Conservation (phyloP, 2,888 invertebrate genomes). For the Cremastobaeus sp. region DNA sequence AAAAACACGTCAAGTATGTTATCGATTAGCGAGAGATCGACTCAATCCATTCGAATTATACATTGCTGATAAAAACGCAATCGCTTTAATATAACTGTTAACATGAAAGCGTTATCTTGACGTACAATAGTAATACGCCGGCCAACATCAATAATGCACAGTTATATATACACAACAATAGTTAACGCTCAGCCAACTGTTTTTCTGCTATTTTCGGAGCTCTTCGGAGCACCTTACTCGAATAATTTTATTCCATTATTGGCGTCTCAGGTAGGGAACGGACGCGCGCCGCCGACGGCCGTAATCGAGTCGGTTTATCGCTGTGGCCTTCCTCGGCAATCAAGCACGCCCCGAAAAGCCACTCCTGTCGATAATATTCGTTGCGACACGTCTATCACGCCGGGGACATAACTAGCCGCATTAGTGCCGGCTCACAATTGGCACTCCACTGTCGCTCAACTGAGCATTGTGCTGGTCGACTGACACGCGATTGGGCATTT, state of each 20-base stretch:
- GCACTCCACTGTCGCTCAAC: constrained; percentile 45
- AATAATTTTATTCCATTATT: not conserved
- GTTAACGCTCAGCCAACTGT: no score
- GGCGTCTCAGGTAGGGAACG: constrained; percentile 25
- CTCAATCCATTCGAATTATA: no score
- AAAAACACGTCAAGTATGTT: no score
- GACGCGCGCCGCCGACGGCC: constrained; percentile 59
- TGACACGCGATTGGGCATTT: constrained; percentile 48
- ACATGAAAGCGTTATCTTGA: no score
- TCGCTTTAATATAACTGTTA: no score
- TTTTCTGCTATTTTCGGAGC: no score
- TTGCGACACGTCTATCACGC: constrained; percentile 59
- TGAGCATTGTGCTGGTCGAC: constrained; percentile 29
- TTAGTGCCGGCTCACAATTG: constrained; percentile 49
- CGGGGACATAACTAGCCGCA: constrained; percentile 51
- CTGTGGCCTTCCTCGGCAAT: constrained; percentile 66
- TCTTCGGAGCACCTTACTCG: no score
- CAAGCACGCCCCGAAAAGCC: constrained; percentile 64
- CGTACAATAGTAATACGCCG: no score
- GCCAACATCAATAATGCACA: no score
- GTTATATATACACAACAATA: no score
- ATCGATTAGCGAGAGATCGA: no score
- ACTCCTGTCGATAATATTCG: constrained; percentile 62
- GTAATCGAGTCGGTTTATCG: constrained; percentile 66
- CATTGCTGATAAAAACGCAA: no score